Evolutionary conservation across 2,888 invertebrate species (phyloP), one percentile per base, ranked within the genome.

Genomic region (Ormyrus thymus): DNA sequence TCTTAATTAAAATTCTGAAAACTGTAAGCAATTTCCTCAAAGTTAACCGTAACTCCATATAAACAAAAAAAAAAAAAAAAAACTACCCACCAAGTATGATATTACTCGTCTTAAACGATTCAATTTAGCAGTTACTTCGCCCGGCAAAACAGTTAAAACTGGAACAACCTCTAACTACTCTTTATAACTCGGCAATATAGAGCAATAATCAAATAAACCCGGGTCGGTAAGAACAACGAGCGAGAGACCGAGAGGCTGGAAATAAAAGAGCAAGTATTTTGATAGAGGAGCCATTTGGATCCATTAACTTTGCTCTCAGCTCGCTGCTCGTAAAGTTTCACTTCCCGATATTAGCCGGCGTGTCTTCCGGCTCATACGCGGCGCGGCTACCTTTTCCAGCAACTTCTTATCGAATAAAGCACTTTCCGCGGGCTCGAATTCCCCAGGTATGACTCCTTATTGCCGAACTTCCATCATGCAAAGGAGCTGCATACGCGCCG

Each of bases 331-430:
- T 76, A 69, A 80, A 80, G 76, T 76, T 76, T 80, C 73, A 76
- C 73, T 76, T 76, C 13, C 68, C 72, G 48, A 79, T 76, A 79
- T 79, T 79, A 76, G 69, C 66, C 50, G 29, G 11, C 56, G 59
- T 62, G 13, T 73, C 64, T 55, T 61, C 13, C 58, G 29, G n/a
- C 46, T 7, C 43, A 0, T 48, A 3, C 56, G 6, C 13, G 1
- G 29, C 29, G 7, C 8, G 13, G 53, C 56, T 11, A 13, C 45
- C 65, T 48, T 10, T 13, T 8, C 50, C 43, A 13, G 10, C 50
- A 62, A 69, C 72, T 69, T 62, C 79, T 73, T 77, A 80, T 76
- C 80, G 76, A 64, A 74, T 74, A 61, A 73, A 68, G 76, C 69
- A 76, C 76, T 79, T 76, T 72, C 46, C 50, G 29, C 58, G 46